phyloP scores from a whole-genome alignment of 2,797 vertebrate genomes.

The Bovichtus variegatus region DNA sequence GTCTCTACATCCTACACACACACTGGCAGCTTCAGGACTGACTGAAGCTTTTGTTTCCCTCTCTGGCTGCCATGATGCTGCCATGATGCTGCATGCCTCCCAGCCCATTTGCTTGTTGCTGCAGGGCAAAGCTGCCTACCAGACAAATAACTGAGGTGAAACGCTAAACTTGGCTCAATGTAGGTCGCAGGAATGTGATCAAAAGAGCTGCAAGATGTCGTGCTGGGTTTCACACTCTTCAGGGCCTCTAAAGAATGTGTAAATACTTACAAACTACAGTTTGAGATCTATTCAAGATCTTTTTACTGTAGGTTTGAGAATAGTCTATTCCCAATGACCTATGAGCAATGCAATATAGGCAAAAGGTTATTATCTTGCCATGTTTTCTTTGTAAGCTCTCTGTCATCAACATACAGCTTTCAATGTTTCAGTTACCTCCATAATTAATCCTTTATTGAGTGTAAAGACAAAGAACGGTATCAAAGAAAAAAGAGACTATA shows the following conservation, averaged over 20 bases:
- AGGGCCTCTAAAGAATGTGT: not conserved
- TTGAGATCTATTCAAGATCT: not conserved
- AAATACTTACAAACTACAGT: not conserved
- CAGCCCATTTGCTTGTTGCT: constrained; percentile 40
- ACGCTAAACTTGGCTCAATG: constrained; percentile 31
- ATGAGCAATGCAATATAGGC: not conserved
- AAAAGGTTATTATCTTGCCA: not conserved
- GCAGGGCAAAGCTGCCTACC: constrained; percentile 25
- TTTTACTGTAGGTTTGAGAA: not conserved
- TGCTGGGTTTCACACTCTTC: not conserved
- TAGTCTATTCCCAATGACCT: no score
- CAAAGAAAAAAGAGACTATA: no score
- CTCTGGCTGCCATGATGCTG: constrained; percentile 46
- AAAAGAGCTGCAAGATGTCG: not conserved
- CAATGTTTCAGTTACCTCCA: not conserved
- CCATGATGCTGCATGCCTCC: constrained; percentile 44
- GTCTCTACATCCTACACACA: constrained; percentile 61
- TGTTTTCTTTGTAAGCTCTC: not conserved
- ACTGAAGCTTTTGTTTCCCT: constrained; percentile 79
- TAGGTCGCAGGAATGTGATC: constrained; percentile 30
- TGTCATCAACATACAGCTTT: not conserved
- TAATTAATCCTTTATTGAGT: not conserved
- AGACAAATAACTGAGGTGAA: constrained; percentile 47
- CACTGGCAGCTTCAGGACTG: constrained; percentile 65
- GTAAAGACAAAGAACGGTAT: not conserved